These are phyloP conservation scores for Geotrupes spiniger DNA, from an alignment of 2,888 invertebrate genomes.

Conservation along the genomic window DNA sequence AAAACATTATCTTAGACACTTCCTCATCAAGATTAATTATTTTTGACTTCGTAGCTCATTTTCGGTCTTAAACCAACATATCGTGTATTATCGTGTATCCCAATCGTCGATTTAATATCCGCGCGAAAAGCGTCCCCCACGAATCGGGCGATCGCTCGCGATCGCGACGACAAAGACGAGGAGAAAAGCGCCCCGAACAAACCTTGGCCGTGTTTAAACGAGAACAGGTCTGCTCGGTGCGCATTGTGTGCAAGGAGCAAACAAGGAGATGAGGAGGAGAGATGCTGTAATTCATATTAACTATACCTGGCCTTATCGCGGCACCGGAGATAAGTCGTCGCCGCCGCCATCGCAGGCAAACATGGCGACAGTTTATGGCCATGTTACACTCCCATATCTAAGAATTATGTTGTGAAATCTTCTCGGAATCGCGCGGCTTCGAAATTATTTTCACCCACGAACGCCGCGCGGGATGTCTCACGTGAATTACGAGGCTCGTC, in stretches of 20 bases:
- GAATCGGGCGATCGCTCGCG: no score
- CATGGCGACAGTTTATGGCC: constrained; percentile 23
- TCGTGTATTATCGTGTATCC: no score
- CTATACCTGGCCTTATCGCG: constrained; percentile 27
- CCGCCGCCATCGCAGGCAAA: constrained; percentile 18
- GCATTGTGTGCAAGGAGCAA: constrained; percentile 30
- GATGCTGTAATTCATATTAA: constrained; percentile 36
- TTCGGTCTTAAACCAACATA: no score
- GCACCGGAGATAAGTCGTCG: constrained; percentile 32
- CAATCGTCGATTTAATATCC: no score
- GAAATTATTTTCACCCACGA: neutral
- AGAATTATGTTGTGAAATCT: constrained; percentile 11
- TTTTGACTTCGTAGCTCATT: no score
- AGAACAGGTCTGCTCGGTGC: constrained; percentile 29
- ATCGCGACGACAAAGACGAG: no score
- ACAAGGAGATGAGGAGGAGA: constrained; percentile 31
- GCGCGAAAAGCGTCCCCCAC: no score
- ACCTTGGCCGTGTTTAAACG: constrained; percentile 37
- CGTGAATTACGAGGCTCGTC: no score
- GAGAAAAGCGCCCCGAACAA: constrained; percentile 27
- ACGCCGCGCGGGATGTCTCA: neutral
- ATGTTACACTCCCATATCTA: constrained; percentile 12
- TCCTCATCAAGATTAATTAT: no score
- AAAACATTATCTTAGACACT: no score
- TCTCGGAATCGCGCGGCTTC: constrained; percentile 8